phyloP scores from a whole-genome alignment of 2,113 vertebrate genomes.

The Aptenodytes patagonicus region DNA sequence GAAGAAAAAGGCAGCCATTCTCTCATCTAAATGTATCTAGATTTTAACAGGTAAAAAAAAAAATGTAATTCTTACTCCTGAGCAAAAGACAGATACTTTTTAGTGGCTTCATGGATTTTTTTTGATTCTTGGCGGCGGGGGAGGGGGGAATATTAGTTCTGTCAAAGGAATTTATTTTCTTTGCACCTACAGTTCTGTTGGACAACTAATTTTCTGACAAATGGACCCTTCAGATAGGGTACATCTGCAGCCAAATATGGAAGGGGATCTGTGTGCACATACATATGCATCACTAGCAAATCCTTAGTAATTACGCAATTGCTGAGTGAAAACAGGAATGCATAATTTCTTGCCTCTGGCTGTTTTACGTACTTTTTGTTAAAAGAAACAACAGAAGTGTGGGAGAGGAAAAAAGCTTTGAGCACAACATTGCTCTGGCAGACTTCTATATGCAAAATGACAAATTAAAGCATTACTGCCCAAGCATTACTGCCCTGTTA shows the following conservation, averaged over 20 bases:
- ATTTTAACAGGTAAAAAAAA: not conserved
- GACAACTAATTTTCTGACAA: not conserved
- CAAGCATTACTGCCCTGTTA: not conserved
- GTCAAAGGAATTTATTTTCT: not conserved
- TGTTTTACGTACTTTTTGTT: not conserved
- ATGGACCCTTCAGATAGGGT: not conserved
- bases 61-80: not conserved
- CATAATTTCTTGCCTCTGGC: not conserved
- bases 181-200: not conserved
- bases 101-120: not conserved
- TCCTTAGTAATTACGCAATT: not conserved
- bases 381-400: not conserved
- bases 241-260: not conserved
- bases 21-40: not conserved
- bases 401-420: not conserved
- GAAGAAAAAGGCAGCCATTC: not conserved
- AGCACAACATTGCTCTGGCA: not conserved
- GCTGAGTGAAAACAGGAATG: not conserved
- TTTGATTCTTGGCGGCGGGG: accelerated
- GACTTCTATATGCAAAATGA: not conserved
- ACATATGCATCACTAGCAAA: not conserved
- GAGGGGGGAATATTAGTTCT: not conserved
- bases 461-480: not conserved
- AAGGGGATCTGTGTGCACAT: accelerated
- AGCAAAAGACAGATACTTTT: not conserved